Base-by-base conservation (phyloP, 1,140 invertebrate species). In the Bombus sibiricus region DNA sequence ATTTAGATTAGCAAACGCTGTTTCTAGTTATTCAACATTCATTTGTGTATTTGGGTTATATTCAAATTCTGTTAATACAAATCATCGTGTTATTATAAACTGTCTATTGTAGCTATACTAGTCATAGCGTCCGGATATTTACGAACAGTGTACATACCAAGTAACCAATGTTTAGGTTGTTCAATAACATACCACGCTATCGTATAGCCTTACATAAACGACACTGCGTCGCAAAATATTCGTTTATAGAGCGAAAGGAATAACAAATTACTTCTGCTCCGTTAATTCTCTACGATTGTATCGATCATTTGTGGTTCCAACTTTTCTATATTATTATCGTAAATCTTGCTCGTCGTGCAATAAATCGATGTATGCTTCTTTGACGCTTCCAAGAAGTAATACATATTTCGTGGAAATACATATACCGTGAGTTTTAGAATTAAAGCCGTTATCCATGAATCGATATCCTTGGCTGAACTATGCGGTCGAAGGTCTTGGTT, bases 401-500 rank as follows among this genome's bases (percentile, higher is more conserved):
- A n/a, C 10, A 4, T 59, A 28, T 15, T 15, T 3, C 6, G 8
- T 22, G 9, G 13, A 37, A 68, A 37, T 32, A 37, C 3, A 9
- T 18, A 34, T 32, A 32, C 2, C 18, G 32, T 8, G 8, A 32
- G 4, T 43, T 34, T 53, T 12, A 0, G 34, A 25, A 5, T 3
- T 18, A 22, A 39, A 8, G 3, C 6, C 47, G 18, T 41, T 28
- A 18, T 22, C 15, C 3, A 2, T 9, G 41, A 64, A 73, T 88
- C 64, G 73, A 87, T 87, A 87, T 41, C 34, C 15, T 8, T 13
- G n/a, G 13, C 39, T 72, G 37, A 79, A 37, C 28, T 41, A 39
- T 8, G 57, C 53, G 32, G 53, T 78, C 62, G 57, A 88, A 82
- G 47, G 77, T 82, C 53, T 82, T 39, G 39, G 66, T 78, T 82